Base-by-base conservation (phyloP, 2,797 vertebrate genomes). In the Lacerta viridis region DNA sequence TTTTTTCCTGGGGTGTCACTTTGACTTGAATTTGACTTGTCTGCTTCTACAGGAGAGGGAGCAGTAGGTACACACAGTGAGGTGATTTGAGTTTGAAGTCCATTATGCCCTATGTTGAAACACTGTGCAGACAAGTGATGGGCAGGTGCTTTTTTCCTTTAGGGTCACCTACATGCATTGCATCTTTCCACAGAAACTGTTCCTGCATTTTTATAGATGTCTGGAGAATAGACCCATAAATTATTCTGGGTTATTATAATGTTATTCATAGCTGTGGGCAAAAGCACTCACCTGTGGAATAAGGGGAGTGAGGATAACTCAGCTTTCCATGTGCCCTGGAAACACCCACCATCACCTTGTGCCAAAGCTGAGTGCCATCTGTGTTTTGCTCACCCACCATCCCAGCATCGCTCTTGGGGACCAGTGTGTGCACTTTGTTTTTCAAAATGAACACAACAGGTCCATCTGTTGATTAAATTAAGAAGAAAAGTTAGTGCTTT, bases 391-490 rank as follows among this genome's bases (percentile, higher is more conserved):
- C 68, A 86, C 74, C 85, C 92, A 92, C 76, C 0, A 43, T 69
- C 88, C 84, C 61, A 7, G 68, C 90, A 88, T 89, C 91, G 81
- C 85, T 86, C 3, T 88, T 87, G 89, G 59, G 61, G 61, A 64
- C 20, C 61, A 64, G 61, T 64, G 20, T 64, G 61, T 64, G 61
- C 23, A 20, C 17, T 23, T 64, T 64, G 17, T 64, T 23, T 64
- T 18, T 18, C 17, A 64, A 64, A 64, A 23, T 1, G 90, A 91
- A 93, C 95, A 94, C 94, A 94, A 94, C 91, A 74, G 2, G 87
- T 96, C 96, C 96, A 96, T 96, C 96, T 96, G 96, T 97, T 96
- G 96, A 96, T 95, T 92, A 94, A 95, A 95, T 93, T 93, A 95
- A 95, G 95, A 95, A 95, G 95, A 94, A 96, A 97, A 97, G 92